Evolutionary conservation across 2,888 invertebrate species (phyloP).

Genomic region (Cremastinae sp.): DNA sequence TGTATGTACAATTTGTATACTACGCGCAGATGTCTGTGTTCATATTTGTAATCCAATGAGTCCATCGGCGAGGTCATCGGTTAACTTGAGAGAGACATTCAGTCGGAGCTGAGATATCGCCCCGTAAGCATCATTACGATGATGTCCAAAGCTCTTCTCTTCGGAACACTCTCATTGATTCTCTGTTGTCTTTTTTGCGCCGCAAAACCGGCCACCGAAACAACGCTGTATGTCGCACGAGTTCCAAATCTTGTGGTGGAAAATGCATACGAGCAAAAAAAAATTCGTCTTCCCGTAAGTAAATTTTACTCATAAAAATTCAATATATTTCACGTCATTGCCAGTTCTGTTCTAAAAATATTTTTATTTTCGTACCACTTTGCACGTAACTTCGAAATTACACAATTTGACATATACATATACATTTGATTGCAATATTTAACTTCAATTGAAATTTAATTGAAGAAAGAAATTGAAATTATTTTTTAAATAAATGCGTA

Average conservation of each 20-base stretch:
- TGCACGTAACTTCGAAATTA: no score
- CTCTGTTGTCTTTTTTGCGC: constrained; percentile 50
- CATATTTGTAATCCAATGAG: constrained; percentile 44
- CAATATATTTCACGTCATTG: no score
- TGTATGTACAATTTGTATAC: not conserved
- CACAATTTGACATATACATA: no score
- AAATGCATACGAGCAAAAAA: constrained; percentile 75
- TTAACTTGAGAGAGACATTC: constrained; percentile 50
- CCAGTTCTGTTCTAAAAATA: no score
- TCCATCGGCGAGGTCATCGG: constrained; percentile 58
- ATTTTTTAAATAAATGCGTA: no score
- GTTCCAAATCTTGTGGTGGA: constrained; percentile 41
- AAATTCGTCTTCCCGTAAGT: not conserved
- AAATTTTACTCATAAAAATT: no score
- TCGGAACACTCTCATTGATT: constrained; percentile 43
- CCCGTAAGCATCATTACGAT: constrained; percentile 56
- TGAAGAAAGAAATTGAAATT: no score
- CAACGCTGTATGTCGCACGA: constrained; percentile 1
- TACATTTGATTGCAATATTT: no score
- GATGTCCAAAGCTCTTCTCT: constrained; percentile 32
- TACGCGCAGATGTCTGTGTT: constrained; percentile 1
- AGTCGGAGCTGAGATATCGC: constrained; percentile 57
- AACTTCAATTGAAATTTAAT: no score
- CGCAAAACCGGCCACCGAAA: constrained; percentile 33
- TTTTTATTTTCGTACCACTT: no score